A percentile compares a stretch with the other conserved stretches of the same genome.
These are phyloP conservation scores for Drosophila emarginata DNA, from an alignment of 2,888 invertebrate species.

Conservation along the genomic window DNA sequence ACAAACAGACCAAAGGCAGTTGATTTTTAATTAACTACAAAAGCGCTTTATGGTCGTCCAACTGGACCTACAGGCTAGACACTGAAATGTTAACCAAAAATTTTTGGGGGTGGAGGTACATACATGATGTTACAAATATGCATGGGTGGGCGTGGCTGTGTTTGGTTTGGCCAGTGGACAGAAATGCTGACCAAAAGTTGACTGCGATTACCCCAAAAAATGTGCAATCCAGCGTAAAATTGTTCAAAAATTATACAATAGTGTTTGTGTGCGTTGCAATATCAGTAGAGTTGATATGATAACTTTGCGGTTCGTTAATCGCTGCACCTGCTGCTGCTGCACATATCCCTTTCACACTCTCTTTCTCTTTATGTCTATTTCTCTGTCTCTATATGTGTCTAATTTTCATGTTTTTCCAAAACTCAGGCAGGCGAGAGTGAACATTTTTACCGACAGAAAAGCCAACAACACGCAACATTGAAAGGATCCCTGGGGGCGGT, in stretches of 20 bases:
- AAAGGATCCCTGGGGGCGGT: conserved; percentile 21
- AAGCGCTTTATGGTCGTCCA: conserved; percentile 67
- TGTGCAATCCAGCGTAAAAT: conserved; percentile 46
- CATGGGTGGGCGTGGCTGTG: conserved; percentile 36
- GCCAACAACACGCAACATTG: conserved; percentile 17
- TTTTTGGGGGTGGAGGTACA: neutral
- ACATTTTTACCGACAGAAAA: conserved; percentile 13
- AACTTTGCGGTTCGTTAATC: conserved; percentile 81
- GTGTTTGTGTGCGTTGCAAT: neutral
- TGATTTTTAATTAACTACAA: conserved; percentile 83
- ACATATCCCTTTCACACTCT: neutral
- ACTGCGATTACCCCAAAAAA: conserved; percentile 55
- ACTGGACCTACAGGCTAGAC: conserved; percentile 26
- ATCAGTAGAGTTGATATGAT: conserved; percentile 58
- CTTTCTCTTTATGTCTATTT: conserved; percentile 1
- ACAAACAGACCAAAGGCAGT: conserved; percentile 83
- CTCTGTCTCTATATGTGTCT: conserved; percentile 25
- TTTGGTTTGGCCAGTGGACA: conserved; percentile 50
- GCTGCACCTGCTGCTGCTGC: conserved; percentile 68
- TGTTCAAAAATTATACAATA: conserved; percentile 13
- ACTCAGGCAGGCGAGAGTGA: conserved; percentile 30
- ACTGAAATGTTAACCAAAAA: neutral
- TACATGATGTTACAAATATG: neutral
- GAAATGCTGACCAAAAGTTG: conserved; percentile 54
- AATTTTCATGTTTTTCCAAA: conserved; percentile 67